phyloP scores from a whole-genome alignment of 2,113 vertebrate genomes.

The Limnothrissa miodon region DNA sequence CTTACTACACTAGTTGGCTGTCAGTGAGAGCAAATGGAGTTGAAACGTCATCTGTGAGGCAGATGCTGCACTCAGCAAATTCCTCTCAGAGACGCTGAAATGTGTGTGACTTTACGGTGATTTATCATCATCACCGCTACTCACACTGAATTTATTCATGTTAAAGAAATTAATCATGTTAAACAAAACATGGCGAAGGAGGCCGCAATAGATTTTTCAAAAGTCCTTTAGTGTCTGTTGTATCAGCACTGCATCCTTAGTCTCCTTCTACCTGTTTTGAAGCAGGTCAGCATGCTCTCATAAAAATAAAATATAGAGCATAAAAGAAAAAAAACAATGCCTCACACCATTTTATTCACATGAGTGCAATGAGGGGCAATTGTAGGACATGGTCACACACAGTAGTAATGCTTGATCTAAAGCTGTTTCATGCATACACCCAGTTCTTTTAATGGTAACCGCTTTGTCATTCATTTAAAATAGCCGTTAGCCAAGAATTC shows the following conservation, averaged over 20 bases:
- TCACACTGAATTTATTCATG: background rate
- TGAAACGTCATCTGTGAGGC: constrained; percentile 48
- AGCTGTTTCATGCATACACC: background rate
- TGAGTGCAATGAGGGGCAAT: too few relatives aligned
- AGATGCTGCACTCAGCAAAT: background rate
- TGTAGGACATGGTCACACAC: background rate
- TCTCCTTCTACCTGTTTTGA: background rate
- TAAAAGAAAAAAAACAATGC: too few relatives aligned
- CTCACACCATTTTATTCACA: too few relatives aligned
- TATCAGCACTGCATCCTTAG: background rate
- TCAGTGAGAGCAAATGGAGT: constrained; percentile 50
- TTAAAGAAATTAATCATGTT: background rate
- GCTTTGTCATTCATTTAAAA: background rate
- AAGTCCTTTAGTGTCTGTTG: background rate
- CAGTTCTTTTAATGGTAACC: background rate
- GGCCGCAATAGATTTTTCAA: too few relatives aligned
- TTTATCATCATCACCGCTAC: background rate
- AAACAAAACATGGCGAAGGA: too few relatives aligned
- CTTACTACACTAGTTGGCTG: constrained; percentile 4
- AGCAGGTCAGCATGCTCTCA: too few relatives aligned
- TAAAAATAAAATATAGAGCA: too few relatives aligned
- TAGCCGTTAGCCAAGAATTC: background rate
- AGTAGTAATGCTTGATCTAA: background rate
- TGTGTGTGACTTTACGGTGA: background rate
- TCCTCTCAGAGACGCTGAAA: background rate